Evolutionary conservation across 2,888 invertebrate genomes (phyloP), one percentile per base, ranked within the genome.

Genomic region (Aleiodes alternator): DNA sequence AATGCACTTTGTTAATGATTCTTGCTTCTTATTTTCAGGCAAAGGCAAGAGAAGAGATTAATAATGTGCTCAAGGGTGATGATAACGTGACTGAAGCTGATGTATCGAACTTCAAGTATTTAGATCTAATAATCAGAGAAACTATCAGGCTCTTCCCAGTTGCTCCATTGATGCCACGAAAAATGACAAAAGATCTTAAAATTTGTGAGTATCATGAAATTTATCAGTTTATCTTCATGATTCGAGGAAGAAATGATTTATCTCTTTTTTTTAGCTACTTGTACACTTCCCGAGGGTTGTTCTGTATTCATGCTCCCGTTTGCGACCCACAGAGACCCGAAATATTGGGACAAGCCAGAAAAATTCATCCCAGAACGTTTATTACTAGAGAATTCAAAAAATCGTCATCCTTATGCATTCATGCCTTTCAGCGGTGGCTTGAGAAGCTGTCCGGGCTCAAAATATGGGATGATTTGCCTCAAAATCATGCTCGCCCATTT

Each of bases 291-390:
- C 7, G 79, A 81, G 64, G 84, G 82, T 29, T 80, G 81, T 68
- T 79, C 80, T 0, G 72, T 82, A 0, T 70, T 81, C 1, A 78
- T 82, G 78, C 68, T 78, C 0, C 78, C 80, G 14, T 83, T 76
- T 55, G 70, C 76, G 12, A 81, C 81, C 51, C 84, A 84, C 23
- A 78, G 84, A 73, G 80, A 77, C 55, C 64, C 61, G 2, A 79
- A 80, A 55, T 80, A 76, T 59, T 84, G 84, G 84, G n/a, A n/a
- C 3, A 76, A 82, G 31, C 84, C 84, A 0, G 79, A 82, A 7
- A 80, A 82, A 73, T 84, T 84, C 50, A 64, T 81, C 59, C 84
- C 84, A 0, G 84, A 84, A 61, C 73, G 84, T 76, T 84, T 84
- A 74, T 69, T 78, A 12, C 79, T 75, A 0, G 82, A 84, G 75